Percentiles rank a stretch among this genome's conserved stretches.
Conservation (phyloP, 1,140 invertebrate genomes). For the Schlechtendalia chinensis region DNA sequence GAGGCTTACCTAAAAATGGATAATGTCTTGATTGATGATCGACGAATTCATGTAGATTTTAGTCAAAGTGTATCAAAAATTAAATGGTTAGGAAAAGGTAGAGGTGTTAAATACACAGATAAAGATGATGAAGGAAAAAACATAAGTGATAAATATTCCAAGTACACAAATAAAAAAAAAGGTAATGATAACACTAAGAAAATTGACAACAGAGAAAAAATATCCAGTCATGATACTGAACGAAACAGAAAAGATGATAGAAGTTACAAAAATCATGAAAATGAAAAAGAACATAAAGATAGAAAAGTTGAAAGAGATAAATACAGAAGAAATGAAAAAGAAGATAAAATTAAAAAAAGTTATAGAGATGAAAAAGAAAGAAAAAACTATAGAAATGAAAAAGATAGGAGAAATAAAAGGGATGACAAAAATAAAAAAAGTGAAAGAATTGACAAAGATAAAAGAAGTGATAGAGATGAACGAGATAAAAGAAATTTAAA, state of each 20-base stretch:
- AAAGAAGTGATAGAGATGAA: constrained; percentile 54
- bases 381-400: constrained; percentile 48
- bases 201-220: not conserved
- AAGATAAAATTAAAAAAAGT: constrained; percentile 49
- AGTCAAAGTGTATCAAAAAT: constrained; percentile 96
- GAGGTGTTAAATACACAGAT: constrained; percentile 62
- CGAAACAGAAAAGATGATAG: not conserved
- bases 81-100: constrained; percentile 81
- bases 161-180: constrained; percentile 16
- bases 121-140: constrained; percentile 49
- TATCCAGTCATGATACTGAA: not conserved
- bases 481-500: constrained; percentile 49
- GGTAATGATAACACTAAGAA: not conserved
- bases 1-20: constrained; percentile 99
- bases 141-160: constrained; percentile 43
- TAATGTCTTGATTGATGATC: constrained; percentile 97
- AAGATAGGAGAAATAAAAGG: constrained; percentile 26
- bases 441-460: constrained; percentile 39
- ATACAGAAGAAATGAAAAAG: constrained; percentile 34
- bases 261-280: constrained; percentile 10
- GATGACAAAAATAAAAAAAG: constrained; percentile 39
- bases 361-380: constrained; percentile 50
- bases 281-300: constrained; percentile 30
- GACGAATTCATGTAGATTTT: constrained; percentile 99
- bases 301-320: constrained; percentile 29